Conservation (phyloP, 2,888 invertebrate species). For the Byasa hedistus region DNA sequence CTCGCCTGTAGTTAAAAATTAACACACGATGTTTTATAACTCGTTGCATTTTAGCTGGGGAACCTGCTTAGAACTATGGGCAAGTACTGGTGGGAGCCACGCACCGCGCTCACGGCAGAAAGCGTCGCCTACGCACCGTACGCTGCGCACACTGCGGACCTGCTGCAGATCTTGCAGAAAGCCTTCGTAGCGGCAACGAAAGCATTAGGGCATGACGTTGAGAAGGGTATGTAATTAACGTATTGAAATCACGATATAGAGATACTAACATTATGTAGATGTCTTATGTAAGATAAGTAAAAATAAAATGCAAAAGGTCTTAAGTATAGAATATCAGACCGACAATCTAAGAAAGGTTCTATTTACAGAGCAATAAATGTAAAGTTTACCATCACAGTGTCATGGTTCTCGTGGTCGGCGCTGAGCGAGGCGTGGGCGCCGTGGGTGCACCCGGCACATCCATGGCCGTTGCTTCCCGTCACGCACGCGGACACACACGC, state of each 20-base stretch:
- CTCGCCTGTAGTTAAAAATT: too few relatives aligned
- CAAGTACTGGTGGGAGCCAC: slow-evolving; percentile 54
- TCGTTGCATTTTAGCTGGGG: slow-evolving; percentile 46
- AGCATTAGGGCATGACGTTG: slow-evolving; percentile 50
- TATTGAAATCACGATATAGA: too few relatives aligned
- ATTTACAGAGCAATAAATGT: too few relatives aligned
- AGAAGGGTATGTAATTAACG: slow-evolving; percentile 46
- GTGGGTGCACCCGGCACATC: slow-evolving; percentile 51
- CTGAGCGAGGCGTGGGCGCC: slow-evolving; percentile 56
- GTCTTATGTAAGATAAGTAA: too few relatives aligned
- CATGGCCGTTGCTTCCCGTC: slow-evolving; percentile 46
- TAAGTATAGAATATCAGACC: too few relatives aligned
- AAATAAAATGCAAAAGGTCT: too few relatives aligned
- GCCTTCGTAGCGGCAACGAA: slow-evolving; percentile 49
- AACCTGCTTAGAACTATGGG: slow-evolving; percentile 57
- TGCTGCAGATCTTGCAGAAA: slow-evolving; percentile 45
- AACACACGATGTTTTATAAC: too few relatives aligned
- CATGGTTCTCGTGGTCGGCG: slow-evolving; percentile 52
- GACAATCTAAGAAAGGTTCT: too few relatives aligned
- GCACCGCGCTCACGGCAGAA: slow-evolving; percentile 33
- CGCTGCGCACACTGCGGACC: slow-evolving; percentile 44
- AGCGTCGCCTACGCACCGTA: slow-evolving; percentile 35
- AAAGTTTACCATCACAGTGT: slow-evolving; percentile 41
- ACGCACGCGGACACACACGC: slow-evolving; percentile 38
- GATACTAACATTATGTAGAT: too few relatives aligned